Evolutionary conservation across 2,888 invertebrate genomes (phyloP).

Genomic region (Cheiracanthium punctorium): DNA sequence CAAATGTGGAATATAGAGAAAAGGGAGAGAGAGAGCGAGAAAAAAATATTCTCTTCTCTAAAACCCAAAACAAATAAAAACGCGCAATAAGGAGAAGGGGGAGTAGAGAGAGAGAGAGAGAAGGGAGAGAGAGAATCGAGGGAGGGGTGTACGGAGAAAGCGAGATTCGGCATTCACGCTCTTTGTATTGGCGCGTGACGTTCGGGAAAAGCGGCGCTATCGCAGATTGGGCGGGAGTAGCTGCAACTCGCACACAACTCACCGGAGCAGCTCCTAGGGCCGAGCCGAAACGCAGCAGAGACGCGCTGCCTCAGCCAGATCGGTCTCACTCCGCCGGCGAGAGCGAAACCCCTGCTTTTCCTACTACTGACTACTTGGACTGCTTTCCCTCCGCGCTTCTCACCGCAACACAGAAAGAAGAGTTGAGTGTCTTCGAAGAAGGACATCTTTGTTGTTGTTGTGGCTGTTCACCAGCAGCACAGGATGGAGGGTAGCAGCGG

Average conservation of each 20-base stretch:
- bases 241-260: slow-evolving; percentile 36
- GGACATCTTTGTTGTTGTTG: no score
- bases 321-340: background rate
- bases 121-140: slow-evolving; percentile 19
- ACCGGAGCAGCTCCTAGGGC: slow-evolving; percentile 14
- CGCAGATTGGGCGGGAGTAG: no score
- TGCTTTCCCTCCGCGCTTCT: background rate
- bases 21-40: background rate
- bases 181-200: slow-evolving; percentile 69
- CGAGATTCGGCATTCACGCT: slow-evolving; percentile 56
- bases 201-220: no score
- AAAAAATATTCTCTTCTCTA: slow-evolving; percentile 12
- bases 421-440: no score
- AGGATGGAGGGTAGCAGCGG: slow-evolving; percentile 68
- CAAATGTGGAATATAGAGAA: slow-evolving; percentile 8
- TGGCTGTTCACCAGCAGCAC: background rate
- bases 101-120: background rate
- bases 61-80: slow-evolving; percentile 46
- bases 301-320: slow-evolving; percentile 34
- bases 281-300: slow-evolving; percentile 6
- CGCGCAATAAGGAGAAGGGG: slow-evolving; percentile 18
- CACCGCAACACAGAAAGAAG: no score
- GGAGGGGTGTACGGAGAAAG: slow-evolving; percentile 10
- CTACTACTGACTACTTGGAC: background rate
- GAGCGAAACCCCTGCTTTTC: background rate